A percentile compares a stretch with the other conserved stretches of the same genome.
Conservation (phyloP, 1,140 invertebrate genomes). For the Stegodyphus dumicola region DNA sequence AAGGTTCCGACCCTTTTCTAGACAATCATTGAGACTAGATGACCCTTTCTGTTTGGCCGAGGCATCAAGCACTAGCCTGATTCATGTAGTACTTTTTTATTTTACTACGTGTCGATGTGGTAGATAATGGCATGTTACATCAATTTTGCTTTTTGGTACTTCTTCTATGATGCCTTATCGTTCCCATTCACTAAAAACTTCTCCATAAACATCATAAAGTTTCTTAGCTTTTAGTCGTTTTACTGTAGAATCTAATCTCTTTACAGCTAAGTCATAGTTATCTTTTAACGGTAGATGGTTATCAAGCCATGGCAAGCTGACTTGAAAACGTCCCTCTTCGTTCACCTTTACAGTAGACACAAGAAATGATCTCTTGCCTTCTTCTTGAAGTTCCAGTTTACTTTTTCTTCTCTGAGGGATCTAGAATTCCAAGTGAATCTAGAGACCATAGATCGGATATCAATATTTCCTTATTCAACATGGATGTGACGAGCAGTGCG, state of each 20-base stretch:
- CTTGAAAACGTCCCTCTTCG: constrained; percentile 47
- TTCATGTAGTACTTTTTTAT: constrained; percentile 58
- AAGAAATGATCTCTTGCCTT: constrained; percentile 63
- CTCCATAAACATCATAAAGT: constrained; percentile 64
- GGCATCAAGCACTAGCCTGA: constrained; percentile 21
- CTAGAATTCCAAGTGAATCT: constrained; percentile 67
- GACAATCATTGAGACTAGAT: constrained; percentile 14
- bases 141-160: constrained; percentile 61
- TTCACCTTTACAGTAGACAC: constrained; percentile 1
- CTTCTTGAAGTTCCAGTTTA: constrained; percentile 59
- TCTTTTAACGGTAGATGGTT: constrained; percentile 60
- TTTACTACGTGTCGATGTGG: constrained; percentile 64
- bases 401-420: constrained; percentile 65
- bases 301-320: constrained; percentile 65
- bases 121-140: constrained; percentile 63
- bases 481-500: neutral
- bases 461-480: neutral
- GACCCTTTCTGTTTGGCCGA: constrained; percentile 9
- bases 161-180: constrained; percentile 65
- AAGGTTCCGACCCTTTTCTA: constrained; percentile 22
- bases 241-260: constrained; percentile 56
- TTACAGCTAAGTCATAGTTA: constrained; percentile 62
- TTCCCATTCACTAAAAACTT: constrained; percentile 65
- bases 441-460: constrained; percentile 65
- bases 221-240: constrained; percentile 62